Percentiles rank a stretch among this genome's conserved stretches.
phyloP scores from a whole-genome alignment of 2,888 invertebrate genomes.

The Thymelicus lineola region DNA sequence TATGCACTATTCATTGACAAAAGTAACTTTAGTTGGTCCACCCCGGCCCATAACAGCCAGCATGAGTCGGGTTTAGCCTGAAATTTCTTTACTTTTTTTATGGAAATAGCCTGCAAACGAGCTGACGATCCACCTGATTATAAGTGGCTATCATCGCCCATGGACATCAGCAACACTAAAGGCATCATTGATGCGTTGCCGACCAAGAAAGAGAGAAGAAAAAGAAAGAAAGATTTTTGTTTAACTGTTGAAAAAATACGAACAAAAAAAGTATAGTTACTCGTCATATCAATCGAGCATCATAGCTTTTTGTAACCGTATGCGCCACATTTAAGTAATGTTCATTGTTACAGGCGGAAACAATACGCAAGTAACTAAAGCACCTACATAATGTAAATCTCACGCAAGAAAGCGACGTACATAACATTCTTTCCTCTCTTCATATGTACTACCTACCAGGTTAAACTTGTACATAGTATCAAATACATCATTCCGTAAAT shows the following conservation, averaged over 20 bases:
- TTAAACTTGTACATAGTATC: neutral
- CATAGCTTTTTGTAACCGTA: conserved; percentile 7
- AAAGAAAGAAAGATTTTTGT: too few species aligned
- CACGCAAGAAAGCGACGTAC: conserved; percentile 5
- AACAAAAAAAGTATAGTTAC: neutral
- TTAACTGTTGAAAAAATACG: neutral
- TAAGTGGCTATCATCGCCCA: conserved; percentile 18
- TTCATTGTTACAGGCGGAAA: conserved; percentile 21
- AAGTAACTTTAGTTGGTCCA: conserved; percentile 60
- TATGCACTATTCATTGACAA: conserved; percentile 67
- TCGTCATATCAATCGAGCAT: conserved; percentile 7
- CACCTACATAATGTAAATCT: neutral
- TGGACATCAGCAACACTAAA: too few species aligned
- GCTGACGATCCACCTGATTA: too few species aligned
- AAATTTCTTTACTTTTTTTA: too few species aligned
- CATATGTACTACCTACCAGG: conserved; percentile 2
- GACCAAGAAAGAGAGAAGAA: too few species aligned
- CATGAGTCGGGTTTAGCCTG: too few species aligned
- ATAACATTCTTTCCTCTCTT: neutral
- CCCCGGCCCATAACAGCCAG: conserved; percentile 50
- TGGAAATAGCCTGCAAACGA: too few species aligned
- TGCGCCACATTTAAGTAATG: conserved; percentile 13
- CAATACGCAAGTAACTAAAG: conserved; percentile 12
- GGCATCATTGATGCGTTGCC: too few species aligned
- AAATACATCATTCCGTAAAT: neutral